Base-by-base conservation (phyloP, 2,888 invertebrate species). In the Carterocephalus palaemon region DNA sequence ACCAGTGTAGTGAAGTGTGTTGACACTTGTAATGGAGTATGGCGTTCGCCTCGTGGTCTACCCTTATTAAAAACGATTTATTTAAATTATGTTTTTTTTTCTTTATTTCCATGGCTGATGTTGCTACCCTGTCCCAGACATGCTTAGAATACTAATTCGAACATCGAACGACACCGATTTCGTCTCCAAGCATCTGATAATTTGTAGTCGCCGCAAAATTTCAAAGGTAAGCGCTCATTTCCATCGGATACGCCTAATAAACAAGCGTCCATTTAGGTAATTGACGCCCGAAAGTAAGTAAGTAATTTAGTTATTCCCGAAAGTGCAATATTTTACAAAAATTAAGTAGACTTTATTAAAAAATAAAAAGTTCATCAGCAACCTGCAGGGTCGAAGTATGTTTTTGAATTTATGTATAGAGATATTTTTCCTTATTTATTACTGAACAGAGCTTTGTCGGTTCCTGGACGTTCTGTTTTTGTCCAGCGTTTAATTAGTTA, bases 251-350 rank as follows among this genome's bases (percentile, higher is more conserved):
- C 6, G 3, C 24, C 17, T 37, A 10, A 17, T 26, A 37, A 37
- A 37, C 26, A 37, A 37, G 37, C 17, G 6, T 17, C 37, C 37
- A 26, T 26, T 37, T 17, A 26, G 26, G 37, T 37, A 37, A 37
- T 37, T 37, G 37, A 37, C 16, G 37, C 37, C 17, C 24, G 37
- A 37, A 37, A 37, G 26, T 37, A 37, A 37, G n/a, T n/a, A n/a
- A n/a, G n/a, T n/a, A n/a, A 37, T 37, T 37, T 22, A 34, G 22
- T 20, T 34, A 36, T 36, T 13, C 15, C 7, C 32, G 20, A 37
- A 37, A 26, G 17, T 17, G 17, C 26, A 10, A 7, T 7, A 17
- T 3, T 17, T 26, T 37, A 24, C 13, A 10, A 10, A 37, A 24
- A 37, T 37, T 24, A 37, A 37, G 17, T 9, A 15, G 26, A 9